These are phyloP conservation scores for Sylvilagus floridanus DNA, from an alignment of 2,797 vertebrate species.

Conservation along the genomic window DNA sequence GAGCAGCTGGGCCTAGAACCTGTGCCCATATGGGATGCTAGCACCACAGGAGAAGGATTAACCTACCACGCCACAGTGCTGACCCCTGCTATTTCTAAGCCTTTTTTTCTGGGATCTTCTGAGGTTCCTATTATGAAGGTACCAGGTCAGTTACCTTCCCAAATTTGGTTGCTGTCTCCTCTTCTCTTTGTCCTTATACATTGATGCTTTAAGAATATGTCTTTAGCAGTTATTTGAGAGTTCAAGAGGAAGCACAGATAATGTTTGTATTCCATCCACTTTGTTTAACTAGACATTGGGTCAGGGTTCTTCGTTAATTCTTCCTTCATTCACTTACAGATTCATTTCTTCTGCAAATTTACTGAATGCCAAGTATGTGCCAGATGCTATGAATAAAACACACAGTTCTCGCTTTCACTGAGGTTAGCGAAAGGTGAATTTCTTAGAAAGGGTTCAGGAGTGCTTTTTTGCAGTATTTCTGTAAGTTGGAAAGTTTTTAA, in stretches of 20 bases:
- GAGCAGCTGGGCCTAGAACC: no score
- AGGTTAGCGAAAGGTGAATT: conserved; percentile 41
- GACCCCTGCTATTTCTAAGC: neutral
- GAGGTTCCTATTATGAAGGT: neutral
- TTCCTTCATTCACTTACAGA: neutral
- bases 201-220: neutral
- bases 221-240: neutral
- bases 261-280: neutral
- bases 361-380: neutral
- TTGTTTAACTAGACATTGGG: neutral
- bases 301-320: neutral
- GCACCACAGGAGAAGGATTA: no score
- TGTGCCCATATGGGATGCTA: no score
- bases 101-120: neutral
- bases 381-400: neutral
- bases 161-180: neutral
- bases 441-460: neutral
- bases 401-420: neutral
- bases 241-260: neutral
- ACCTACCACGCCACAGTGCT: no score
- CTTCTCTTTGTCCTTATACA: conserved; percentile 15
- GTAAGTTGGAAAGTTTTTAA: neutral
- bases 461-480: conserved; percentile 32
- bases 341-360: conserved; percentile 19
- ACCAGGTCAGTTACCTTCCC: neutral